These are phyloP conservation scores for Mustela nigripes DNA, from an alignment of 2,113 vertebrate species.

Conservation along the genomic window DNA sequence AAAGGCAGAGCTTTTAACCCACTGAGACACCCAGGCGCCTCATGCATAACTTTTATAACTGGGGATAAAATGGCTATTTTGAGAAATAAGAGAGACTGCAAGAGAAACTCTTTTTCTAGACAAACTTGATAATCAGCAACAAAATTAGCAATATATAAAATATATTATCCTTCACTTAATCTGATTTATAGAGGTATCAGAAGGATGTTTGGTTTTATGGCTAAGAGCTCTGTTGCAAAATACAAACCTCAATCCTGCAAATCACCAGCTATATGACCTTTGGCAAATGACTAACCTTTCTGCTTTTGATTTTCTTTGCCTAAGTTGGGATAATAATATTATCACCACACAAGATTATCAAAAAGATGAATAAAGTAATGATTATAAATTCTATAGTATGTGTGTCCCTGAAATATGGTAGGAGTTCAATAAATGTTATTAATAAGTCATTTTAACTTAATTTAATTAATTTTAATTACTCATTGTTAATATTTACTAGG, in stretches of 20 bases:
- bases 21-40: no score
- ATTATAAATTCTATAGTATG: not conserved
- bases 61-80: not conserved
- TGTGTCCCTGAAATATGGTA: not conserved
- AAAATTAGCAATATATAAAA: not conserved
- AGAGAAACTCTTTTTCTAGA: constrained; percentile 8
- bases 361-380: constrained; percentile 24
- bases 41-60: not conserved
- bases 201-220: not conserved
- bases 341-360: not conserved
- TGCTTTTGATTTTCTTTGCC: constrained; percentile 6
- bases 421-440: constrained; percentile 23
- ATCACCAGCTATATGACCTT: not conserved
- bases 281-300: not conserved
- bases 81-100: constrained; percentile 28
- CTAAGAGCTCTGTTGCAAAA: not conserved
- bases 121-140: not conserved
- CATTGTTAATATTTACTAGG: not conserved
- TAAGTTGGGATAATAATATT: not conserved
- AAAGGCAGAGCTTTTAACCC: no score
- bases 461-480: not conserved
- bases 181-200: not conserved
- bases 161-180: not conserved
- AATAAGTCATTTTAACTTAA: not conserved
- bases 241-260: not conserved